A percentile compares a stretch with the other conserved stretches of the same genome.
These are phyloP conservation scores for Drosophila monieri DNA, from an alignment of 2,888 invertebrate genomes.

Conservation along the genomic window DNA sequence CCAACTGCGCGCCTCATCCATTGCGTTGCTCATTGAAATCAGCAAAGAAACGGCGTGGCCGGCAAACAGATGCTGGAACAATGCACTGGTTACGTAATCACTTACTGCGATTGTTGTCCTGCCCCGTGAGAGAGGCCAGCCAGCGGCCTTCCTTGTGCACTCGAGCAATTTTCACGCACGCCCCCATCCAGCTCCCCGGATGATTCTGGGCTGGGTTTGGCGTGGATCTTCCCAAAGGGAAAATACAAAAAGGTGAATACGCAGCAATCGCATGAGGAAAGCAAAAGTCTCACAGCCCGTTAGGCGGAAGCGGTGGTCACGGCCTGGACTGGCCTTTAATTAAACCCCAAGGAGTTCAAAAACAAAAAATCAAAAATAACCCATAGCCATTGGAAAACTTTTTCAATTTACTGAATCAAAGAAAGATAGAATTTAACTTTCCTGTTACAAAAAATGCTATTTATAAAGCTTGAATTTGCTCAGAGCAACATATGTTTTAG, in stretches of 20 bases:
- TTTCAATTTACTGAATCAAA: neutral
- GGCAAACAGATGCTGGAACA: slow-evolving; percentile 55
- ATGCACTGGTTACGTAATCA: slow-evolving; percentile 77
- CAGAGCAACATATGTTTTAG: neutral
- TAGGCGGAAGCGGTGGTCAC: slow-evolving; percentile 28
- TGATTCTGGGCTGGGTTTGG: slow-evolving; percentile 1
- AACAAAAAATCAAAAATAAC: neutral
- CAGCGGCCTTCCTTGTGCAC: slow-evolving; percentile 73
- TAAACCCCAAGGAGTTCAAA: neutral
- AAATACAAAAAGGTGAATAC: slow-evolving; percentile 54
- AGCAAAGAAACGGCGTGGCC: slow-evolving; percentile 40
- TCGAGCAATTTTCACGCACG: slow-evolving; percentile 78
- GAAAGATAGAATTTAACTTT: neutral
- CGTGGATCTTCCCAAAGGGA: slow-evolving; percentile 2
- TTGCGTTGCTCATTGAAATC: slow-evolving; percentile 75
- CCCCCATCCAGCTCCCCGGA: slow-evolving; percentile 54
- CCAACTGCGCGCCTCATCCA: slow-evolving; percentile 40
- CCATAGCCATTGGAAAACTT: neutral
- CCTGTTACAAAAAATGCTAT: neutral
- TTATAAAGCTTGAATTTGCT: neutral
- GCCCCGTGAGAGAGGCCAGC: slow-evolving; percentile 59
- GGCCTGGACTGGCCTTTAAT: neutral
- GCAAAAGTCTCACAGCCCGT: slow-evolving; percentile 49
- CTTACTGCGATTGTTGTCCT: slow-evolving; percentile 77
- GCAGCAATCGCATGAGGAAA: slow-evolving; percentile 52